Conservation (phyloP, 1,140 invertebrate genomes). For the Spodoptera litura region DNA sequence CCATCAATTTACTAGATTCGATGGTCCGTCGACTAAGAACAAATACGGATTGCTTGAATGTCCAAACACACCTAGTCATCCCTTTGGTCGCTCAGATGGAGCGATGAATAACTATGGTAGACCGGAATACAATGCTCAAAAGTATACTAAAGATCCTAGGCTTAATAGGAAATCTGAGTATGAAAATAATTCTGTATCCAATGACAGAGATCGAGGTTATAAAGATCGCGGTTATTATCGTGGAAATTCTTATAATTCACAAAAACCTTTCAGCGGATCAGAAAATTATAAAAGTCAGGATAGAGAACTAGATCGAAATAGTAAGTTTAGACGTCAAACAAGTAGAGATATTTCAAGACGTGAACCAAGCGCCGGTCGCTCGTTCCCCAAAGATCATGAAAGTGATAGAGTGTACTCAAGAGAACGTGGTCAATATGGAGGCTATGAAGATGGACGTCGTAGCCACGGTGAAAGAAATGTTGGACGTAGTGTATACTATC, state of each 20-base stretch:
- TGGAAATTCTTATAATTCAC: conserved; percentile 50
- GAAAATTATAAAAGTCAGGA: conserved; percentile 55
- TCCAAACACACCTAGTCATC: conserved; percentile 61
- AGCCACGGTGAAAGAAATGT: conserved; percentile 12
- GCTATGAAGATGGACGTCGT: conserved; percentile 4
- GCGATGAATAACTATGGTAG: conserved; percentile 38
- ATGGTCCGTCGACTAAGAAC: conserved; percentile 53
- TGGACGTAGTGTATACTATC: background rate
- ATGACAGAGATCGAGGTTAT: conserved; percentile 57
- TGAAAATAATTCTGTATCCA: conserved; percentile 45
- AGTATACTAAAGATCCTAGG: conserved; percentile 67
- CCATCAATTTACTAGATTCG: conserved; percentile 58
- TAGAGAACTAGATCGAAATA: conserved; percentile 58
- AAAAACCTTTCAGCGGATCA: conserved; percentile 43
- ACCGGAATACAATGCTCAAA: conserved; percentile 36
- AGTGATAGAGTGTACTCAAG: conserved; percentile 40
- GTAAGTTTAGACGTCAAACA: conserved; percentile 56
- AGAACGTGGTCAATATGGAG: background rate
- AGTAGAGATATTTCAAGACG: conserved; percentile 54
- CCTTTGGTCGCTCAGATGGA: conserved; percentile 61
- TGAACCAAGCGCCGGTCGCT: conserved; percentile 59
- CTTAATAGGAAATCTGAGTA: conserved; percentile 65
- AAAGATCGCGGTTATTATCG: conserved; percentile 48
- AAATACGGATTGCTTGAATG: conserved; percentile 53
- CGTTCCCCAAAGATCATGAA: conserved; percentile 59